These are phyloP conservation scores for Protaetia brevitarsis DNA, from an alignment of 1,140 invertebrate genomes.

Conservation along the genomic window DNA sequence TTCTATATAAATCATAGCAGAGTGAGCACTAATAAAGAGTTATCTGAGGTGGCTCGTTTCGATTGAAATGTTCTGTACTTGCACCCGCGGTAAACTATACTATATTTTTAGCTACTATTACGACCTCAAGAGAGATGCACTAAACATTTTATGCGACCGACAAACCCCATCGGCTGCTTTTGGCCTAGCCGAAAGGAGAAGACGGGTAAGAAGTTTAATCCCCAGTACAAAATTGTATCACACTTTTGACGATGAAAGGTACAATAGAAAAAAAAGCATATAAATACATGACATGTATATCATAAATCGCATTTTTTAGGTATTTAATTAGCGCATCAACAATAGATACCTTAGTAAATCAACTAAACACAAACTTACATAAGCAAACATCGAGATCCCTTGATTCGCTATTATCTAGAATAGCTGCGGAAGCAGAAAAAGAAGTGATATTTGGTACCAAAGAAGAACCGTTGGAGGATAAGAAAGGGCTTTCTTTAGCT, in stretches of 20 bases:
- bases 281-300: neutral
- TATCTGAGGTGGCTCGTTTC: too few species aligned
- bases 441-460: slow-evolving; percentile 15
- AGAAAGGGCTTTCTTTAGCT: neutral
- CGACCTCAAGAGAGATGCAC: neutral
- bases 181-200: slow-evolving; percentile 6
- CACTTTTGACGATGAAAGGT: neutral
- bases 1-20: too few species aligned
- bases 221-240: neutral
- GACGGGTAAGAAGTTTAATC: neutral
- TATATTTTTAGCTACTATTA: neutral
- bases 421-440: slow-evolving; percentile 25
- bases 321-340: slow-evolving; percentile 23
- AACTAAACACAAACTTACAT: neutral
- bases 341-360: slow-evolving; percentile 21
- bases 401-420: slow-evolving; percentile 7
- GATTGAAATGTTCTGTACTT: too few species aligned
- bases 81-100: too few species aligned
- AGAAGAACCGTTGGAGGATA: slow-evolving; percentile 11
- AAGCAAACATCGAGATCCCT: slow-evolving; percentile 12
- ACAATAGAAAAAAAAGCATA: neutral
- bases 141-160: neutral
- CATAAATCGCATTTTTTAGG: neutral
- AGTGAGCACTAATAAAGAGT: too few species aligned
- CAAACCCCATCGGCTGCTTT: neutral